These are phyloP conservation scores for Martes martes DNA, from an alignment of 2,113 vertebrate species.

Conservation along the genomic window DNA sequence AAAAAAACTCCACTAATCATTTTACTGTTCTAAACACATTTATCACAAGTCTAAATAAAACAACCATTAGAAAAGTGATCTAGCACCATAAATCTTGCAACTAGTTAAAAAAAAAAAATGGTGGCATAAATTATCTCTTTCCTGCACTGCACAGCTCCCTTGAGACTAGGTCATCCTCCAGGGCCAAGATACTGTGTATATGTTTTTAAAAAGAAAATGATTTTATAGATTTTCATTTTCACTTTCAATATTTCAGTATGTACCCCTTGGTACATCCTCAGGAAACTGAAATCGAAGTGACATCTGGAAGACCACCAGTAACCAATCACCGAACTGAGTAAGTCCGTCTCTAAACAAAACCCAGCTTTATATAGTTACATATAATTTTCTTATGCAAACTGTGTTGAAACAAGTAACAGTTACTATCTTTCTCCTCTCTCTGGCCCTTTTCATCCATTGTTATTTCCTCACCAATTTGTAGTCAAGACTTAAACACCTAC, in stretches of 20 bases:
- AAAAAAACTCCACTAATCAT: not conserved
- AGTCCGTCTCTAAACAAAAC: not conserved
- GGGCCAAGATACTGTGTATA: not conserved
- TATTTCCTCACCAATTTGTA: not conserved
- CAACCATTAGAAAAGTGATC: not conserved
- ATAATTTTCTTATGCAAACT: not conserved
- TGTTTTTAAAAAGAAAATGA: slow-evolving; percentile 12
- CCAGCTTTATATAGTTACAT: not conserved
- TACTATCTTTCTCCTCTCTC: not conserved
- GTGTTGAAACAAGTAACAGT: not conserved
- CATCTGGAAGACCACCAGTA: not conserved
- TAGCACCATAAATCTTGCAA: not conserved
- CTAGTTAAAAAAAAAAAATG: not conserved
- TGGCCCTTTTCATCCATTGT: not conserved
- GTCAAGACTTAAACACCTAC: not conserved
- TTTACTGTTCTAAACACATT: not conserved
- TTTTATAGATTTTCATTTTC: not conserved
- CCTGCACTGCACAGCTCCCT: not conserved
- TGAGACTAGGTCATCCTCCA: not conserved
- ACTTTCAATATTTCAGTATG: not conserved
- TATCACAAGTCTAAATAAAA: not conserved
- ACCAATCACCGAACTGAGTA: not conserved
- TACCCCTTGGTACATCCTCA: not conserved
- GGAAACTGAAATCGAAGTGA: not conserved
- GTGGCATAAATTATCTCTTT: not conserved